Conservation (phyloP, 1,140 invertebrate genomes). For the Magallana gigas region DNA sequence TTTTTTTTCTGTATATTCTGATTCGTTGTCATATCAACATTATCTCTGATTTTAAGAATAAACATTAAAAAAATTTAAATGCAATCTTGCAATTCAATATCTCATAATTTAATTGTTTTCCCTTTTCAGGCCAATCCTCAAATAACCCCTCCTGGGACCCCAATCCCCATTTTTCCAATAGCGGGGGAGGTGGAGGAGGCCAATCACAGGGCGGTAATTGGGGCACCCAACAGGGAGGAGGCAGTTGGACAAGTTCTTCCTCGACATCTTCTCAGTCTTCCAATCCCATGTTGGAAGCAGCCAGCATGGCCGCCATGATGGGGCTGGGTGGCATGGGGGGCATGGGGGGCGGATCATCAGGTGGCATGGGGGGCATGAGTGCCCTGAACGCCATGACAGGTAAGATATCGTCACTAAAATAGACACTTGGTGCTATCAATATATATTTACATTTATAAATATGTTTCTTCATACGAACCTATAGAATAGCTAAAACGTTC, state of each 20-base stretch:
- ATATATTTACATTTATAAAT: too few species aligned
- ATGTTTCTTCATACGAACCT: too few species aligned
- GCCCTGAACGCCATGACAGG: not conserved
- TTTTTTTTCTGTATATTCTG: too few species aligned
- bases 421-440: too few species aligned
- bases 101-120: not conserved
- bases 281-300: slow-evolving; percentile 4
- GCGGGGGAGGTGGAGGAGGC: not conserved
- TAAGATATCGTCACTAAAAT: not conserved
- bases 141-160: not conserved
- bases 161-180: not conserved
- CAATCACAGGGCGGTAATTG: not conserved
- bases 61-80: too few species aligned
- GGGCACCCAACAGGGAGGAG: not conserved
- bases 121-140: not conserved
- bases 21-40: too few species aligned
- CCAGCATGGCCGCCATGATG: slow-evolving; percentile 19
- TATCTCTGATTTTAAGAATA: too few species aligned
- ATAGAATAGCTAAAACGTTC: too few species aligned
- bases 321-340: not conserved
- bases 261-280: slow-evolving; percentile 5
- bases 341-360: not conserved
- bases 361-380: not conserved
- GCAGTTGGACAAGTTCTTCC: not conserved
- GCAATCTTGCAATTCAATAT: too few species aligned